Base-by-base conservation (phyloP, 2,888 invertebrate genomes). In the Ischnura elegans region DNA sequence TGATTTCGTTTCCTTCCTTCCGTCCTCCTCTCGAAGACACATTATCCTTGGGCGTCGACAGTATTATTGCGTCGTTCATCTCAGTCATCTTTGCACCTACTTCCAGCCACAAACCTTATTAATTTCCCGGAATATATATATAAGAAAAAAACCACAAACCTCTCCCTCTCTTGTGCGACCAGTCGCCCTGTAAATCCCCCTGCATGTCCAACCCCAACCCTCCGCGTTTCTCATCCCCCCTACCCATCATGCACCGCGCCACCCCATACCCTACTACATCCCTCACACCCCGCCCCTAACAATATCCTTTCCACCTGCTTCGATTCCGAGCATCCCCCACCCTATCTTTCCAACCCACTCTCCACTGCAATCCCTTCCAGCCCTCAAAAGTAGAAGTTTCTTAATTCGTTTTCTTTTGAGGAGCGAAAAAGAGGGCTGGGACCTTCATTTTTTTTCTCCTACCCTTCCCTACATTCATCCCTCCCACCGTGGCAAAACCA, bases 341-440 rank as follows among this genome's bases (percentile, higher is more conserved):
- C 45, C 0, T 45, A 13, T 51, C 51, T 19, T 51, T 51, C 13
- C 51, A 51, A 51, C 51, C 19, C 51, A 10, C 86, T 2, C 86
- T 25, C 25, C 86, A 29, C 90, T 55, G 43, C 61, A 90, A 90
- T 90, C 90, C 90, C 90, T 61, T 55, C 55, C 55, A 36, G 87
- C 42, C 87, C 87, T 87, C 87, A 61, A 61, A 90, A 61, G 55
- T 66, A 90, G 90, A 90, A 90, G 55, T 90, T 90, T 90, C 90
- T 90, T 90, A 90, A 90, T 90, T 90, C 90, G 90, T 90, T 90
- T 90, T 90, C 90, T 90, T 90, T 90, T 61, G 61, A 90, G 90
- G 90, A 25, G 43, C 90, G 61, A 51, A 55, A 42, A 87, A 87
- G 86, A n/a, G 55, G 87, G 87, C 55, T 90, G 55, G 90, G 43